phyloP scores from a whole-genome alignment of 1,140 invertebrate species.

The Leptinotarsa lineolata region DNA sequence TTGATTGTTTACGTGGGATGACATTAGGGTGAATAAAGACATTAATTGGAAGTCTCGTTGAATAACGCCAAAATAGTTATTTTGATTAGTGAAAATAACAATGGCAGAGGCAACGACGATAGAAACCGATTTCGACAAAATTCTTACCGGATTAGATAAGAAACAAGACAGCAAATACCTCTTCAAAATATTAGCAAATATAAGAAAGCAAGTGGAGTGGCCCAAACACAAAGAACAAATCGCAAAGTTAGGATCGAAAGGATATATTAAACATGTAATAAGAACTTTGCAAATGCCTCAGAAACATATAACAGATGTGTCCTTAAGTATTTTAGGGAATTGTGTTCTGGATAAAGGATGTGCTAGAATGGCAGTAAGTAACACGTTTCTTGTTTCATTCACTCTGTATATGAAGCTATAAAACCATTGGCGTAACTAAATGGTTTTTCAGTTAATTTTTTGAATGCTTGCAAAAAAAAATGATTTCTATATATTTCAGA shows the following conservation, averaged over 20 bases:
- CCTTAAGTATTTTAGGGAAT: constrained; percentile 64
- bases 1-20: too few relatives aligned
- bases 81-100: not conserved
- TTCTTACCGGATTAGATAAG: not conserved
- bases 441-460: not conserved
- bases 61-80: not conserved
- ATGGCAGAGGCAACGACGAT: not conserved
- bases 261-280: constrained; percentile 45
- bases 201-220: constrained; percentile 49
- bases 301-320: constrained; percentile 58
- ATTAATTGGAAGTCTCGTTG: too few relatives aligned
- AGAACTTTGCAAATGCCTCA: constrained; percentile 54
- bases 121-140: not conserved
- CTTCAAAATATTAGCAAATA: constrained; percentile 42
- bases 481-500: constrained; percentile 36
- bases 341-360: constrained; percentile 60
- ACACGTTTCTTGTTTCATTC: constrained; percentile 16
- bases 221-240: constrained; percentile 44
- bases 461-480: not conserved
- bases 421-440: not conserved
- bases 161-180: constrained; percentile 16
- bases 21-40: too few relatives aligned
- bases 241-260: constrained; percentile 36
- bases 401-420: not conserved
- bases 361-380: constrained; percentile 46